Base-by-base conservation (phyloP, 2,797 vertebrate species). In the Anguilla obscura region DNA sequence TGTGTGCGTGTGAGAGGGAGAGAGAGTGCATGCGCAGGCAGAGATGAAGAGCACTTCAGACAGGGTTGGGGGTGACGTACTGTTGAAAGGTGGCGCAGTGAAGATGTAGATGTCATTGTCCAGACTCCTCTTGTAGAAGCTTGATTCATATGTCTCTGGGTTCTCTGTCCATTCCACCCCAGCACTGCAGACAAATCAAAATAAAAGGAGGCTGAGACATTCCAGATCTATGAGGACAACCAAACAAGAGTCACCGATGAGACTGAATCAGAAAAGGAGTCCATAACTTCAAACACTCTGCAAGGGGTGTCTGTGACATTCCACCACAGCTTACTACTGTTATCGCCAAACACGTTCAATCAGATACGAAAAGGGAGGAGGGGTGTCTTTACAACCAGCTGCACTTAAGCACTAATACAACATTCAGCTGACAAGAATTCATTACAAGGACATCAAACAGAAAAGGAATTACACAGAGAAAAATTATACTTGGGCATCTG, bases 21-120 rank as follows among this genome's bases (percentile, higher is more conserved):
- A 40, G 40, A 45, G 40, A 4, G 40, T 45, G 40, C 33, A 3
- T 18, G 27, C 6, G 16, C 14, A 48, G 76, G 24, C 40, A 12
- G 79, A 45, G 18, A 50, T 0, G 24, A n/a, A 21, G 79, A 21
- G 79, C 36, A 33, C 36, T 40, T 33, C 33, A 21, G 54, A 48
- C 3, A 90, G 56, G 63, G 10, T 54, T 82, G 8, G 7, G 71
- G 33, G 16, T 79, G 69, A 48, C 96, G 95, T 95, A 97, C 96
- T 96, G 90, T 97, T 97, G 89, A 95, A 97, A 83, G 95, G 96
- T 0, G 96, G 96, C n/a, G 98, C 97, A 66, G 97, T 98, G 92
- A 99, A 98, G 92, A 99, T 95, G 91, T 99, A 99, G 90, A 98
- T 94, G 89, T 98, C 96, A 24, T 98, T 99, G 93, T 99, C 98